Conservation (phyloP, 2,888 invertebrate genomes). For the Coleophora deauratella region DNA sequence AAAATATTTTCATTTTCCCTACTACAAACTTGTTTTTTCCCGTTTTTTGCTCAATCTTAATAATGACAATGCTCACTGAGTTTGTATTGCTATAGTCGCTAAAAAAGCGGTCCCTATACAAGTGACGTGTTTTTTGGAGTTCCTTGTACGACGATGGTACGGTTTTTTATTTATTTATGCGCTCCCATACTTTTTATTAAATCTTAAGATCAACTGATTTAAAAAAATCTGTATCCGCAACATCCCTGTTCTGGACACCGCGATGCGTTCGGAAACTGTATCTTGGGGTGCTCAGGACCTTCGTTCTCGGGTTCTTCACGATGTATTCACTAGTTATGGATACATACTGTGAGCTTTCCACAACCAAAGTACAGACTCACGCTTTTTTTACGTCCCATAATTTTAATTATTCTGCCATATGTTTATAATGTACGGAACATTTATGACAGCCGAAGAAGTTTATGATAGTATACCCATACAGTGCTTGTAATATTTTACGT, state of each 20-base stretch:
- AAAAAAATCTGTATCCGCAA: too few species aligned
- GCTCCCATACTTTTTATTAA: too few species aligned
- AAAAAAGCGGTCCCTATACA: too few species aligned
- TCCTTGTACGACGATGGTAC: too few species aligned
- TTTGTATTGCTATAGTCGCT: too few species aligned
- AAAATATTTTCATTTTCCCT: too few species aligned
- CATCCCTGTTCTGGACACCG: conserved; percentile 79
- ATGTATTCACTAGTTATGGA: conserved; percentile 92
- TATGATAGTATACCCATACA: conserved; percentile 91
- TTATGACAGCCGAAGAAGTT: conserved; percentile 95
- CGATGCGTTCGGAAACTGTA: conserved; percentile 84
- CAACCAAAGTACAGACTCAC: conserved; percentile 90
- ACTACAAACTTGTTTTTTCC: too few species aligned
- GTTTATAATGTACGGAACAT: conserved; percentile 91
- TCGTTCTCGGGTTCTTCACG: conserved; percentile 93
- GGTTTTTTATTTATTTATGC: too few species aligned
- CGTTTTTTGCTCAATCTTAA: too few species aligned
- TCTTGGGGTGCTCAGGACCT: conserved; percentile 91
- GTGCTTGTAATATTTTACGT: conserved; percentile 82
- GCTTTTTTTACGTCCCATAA: conserved; percentile 79
- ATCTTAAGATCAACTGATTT: too few species aligned
- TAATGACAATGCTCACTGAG: too few species aligned
- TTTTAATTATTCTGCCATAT: conserved; percentile 82
- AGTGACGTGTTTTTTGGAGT: too few species aligned
- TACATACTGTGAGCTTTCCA: conserved; percentile 97